Conservation (phyloP, 2,888 invertebrate genomes). For the Neria commutata region DNA sequence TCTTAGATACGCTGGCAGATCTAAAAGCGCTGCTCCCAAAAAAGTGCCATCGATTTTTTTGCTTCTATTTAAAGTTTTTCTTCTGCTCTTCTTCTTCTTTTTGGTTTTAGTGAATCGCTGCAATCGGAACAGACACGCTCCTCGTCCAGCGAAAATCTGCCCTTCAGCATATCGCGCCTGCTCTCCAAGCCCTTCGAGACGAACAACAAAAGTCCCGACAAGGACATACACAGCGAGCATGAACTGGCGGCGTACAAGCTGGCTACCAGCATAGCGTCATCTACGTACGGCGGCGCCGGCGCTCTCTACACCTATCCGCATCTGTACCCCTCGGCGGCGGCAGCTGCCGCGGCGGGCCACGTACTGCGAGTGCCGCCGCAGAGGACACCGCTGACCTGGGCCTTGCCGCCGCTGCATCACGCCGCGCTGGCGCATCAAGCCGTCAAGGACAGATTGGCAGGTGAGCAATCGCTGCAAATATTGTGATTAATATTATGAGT, state of each 20-base stretch:
- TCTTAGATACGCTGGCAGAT: too few relatives aligned
- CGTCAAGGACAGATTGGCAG: conserved; percentile 82
- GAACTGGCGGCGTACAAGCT: conserved; percentile 60
- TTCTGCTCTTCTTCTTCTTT: conserved; percentile 25
- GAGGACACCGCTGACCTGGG: conserved; percentile 62
- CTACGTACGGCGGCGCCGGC: conserved; percentile 57
- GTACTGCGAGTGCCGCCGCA: conserved; percentile 85
- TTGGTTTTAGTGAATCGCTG: conserved; percentile 60
- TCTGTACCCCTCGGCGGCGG: conserved; percentile 61
- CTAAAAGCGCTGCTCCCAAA: background rate
- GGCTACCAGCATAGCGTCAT: conserved; percentile 59
- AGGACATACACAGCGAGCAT: conserved; percentile 57
- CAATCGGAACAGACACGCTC: conserved; percentile 64
- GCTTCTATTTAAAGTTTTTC: background rate
- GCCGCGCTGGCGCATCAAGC: conserved; percentile 82
- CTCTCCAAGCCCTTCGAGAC: conserved; percentile 78
- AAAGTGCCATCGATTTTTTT: background rate
- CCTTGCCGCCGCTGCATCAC: conserved; percentile 63
- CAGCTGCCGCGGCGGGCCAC: conserved; percentile 64
- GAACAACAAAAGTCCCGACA: conserved; percentile 55
- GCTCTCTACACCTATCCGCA: conserved; percentile 62
- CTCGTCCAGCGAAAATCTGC: conserved; percentile 65
- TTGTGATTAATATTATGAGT: too few relatives aligned
- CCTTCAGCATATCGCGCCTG: conserved; percentile 82
- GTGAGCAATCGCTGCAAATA: conserved; percentile 68